Evolutionary conservation across 2,797 vertebrate species (phyloP), one percentile per base, ranked within the genome.

Genomic region (Rhinophrynus dorsalis): DNA sequence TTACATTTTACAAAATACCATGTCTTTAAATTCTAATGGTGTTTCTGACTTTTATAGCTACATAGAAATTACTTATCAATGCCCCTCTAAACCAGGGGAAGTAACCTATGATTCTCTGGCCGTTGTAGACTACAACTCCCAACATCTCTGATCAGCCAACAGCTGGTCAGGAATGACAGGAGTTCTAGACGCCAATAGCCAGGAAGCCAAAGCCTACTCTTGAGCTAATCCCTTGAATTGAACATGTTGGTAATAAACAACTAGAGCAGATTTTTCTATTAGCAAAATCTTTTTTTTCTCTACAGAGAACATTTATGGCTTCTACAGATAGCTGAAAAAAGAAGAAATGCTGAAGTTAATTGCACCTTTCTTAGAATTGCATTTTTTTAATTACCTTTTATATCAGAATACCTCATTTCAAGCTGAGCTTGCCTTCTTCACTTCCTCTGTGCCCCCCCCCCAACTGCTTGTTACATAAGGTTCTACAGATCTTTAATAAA

Each of bases 401-500:
- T 55, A 24, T 42, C 18, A 62, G 42, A 48, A 64, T 44, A 52
- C 35, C 44, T 65, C 10, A 15, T 48, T 63, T 37, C 51, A 65
- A 32, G 33, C 52, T 72, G 42, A 26, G 61, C 40, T 42, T 72
- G 52, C 42, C 60, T 42, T 65, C 35, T 40, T 48, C 23, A 30
- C 52, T 56, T 48, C 24, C 24, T 44, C 17, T 18, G 3, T 44
- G 37, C 18, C 32, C 68, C 61, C 68, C 21, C 54, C 50, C 40
- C 15, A 38, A 42, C 42, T 37, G 42, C 55, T 72, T 44, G 58
- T 72, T 72, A 64, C 44, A 72, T 65, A 72, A 57, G 52, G 24
- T 58, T 72, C 57, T 57, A 44, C 56, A 65, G 58, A 55, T 58
- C 68, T 64, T 65, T 64, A 72, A 64, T 72, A 72, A 72, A 72